Percentiles rank a stretch among this genome's conserved stretches.
These are phyloP conservation scores for Pollachius pollachius DNA, from an alignment of 2,113 vertebrate species.

Conservation along the genomic window DNA sequence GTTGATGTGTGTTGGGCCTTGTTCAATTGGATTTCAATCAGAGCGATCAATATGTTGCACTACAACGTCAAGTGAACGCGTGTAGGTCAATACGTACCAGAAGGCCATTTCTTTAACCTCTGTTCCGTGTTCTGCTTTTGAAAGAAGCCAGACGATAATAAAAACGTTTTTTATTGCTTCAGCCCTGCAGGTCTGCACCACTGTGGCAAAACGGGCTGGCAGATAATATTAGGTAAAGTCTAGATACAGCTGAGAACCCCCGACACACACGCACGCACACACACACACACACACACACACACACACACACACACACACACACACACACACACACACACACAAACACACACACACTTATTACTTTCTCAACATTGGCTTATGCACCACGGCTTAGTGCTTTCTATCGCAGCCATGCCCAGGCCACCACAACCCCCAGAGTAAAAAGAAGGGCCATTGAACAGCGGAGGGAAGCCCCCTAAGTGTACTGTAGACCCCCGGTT, in stretches of 20 bases:
- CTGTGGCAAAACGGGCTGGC: too few relatives aligned
- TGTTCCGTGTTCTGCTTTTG: neutral
- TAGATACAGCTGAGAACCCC: neutral
- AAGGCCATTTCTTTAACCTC: too few relatives aligned
- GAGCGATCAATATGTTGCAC: too few relatives aligned
- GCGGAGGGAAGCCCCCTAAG: too few relatives aligned
- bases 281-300: neutral
- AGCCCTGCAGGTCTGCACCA: neutral
- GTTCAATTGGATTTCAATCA: too few relatives aligned
- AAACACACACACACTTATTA: constrained; percentile 14
- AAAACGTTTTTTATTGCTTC: neutral
- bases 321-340: neutral
- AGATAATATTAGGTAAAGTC: neutral
- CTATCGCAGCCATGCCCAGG: too few relatives aligned
- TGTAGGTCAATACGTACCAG: too few relatives aligned
- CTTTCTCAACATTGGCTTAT: constrained; percentile 1
- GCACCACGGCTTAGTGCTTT: too few relatives aligned
- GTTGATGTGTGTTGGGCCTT: too few relatives aligned
- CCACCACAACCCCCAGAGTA: constrained; percentile 24
- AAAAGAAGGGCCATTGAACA: too few relatives aligned
- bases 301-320: neutral
- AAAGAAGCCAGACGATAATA: neutral
- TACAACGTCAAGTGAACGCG: too few relatives aligned
- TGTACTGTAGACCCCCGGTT: too few relatives aligned
- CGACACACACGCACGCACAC: neutral